Base-by-base conservation (phyloP, 2,113 vertebrate species). In the Gallinago undulata region DNA sequence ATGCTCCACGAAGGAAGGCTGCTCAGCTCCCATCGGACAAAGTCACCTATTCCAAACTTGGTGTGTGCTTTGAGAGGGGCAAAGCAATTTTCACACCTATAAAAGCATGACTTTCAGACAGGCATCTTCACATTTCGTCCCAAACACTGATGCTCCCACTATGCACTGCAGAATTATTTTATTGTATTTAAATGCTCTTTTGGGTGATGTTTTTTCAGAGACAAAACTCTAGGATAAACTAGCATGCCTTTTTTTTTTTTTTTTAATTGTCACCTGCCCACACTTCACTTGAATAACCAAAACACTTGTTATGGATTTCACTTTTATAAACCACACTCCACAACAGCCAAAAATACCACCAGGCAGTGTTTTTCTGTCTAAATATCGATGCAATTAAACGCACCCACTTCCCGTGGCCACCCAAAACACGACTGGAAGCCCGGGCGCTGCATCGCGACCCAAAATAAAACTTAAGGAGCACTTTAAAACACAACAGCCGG, bases 331-430 rank as follows among this genome's bases (percentile, higher is more conserved):
- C 19, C 48, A 6, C 17, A 48, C 28, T 56, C 68, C 51, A 10
- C 4, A n/a, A 19, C 1, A 6, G 5, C 35, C 21, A 43, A 50
- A 85, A 76, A 3, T 6, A 31, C 0, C 7, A 30, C 31, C 2
- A 21, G 15, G 6, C 16, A 4, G 10, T 4, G 10, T 0, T 50
- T 7, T n/a, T 67, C 37, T 48, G 13, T 4, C 51, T 30, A 47
- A 64, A 60, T 28, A 69, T 0, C 5, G 27, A 33, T 18, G 13
- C 13, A 16, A 37, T 22, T 7, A 24, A 33, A 31, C 0, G 4
- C 7, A 25, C 33, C 33, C 14, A 60, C 43, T 37, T 59, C 53
- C 70, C 9, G 24, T 10, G 6, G 51, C 21, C 35, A 51, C 12
- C 15, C 41, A 25, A 47, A 68, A 12, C 48, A 64, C 1, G 0